A percentile compares a stretch with the other conserved stretches of the same genome.
Conservation (phyloP, 2,888 invertebrate species). For the Esperia sulphurella region DNA sequence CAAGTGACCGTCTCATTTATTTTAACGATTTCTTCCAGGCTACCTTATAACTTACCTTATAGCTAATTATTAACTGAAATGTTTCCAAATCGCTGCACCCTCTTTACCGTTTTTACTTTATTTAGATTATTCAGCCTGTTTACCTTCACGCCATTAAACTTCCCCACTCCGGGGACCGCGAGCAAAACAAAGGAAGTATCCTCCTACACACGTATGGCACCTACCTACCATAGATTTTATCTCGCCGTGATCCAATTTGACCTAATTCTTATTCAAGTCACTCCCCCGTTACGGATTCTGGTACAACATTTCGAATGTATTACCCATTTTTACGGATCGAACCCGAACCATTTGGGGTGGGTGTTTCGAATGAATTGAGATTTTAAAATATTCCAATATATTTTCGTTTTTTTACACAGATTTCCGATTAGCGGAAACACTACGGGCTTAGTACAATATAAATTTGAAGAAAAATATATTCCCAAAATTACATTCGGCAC, state of each 20-base stretch:
- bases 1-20: too few relatives aligned
- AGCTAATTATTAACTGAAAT: too few relatives aligned
- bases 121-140: not conserved
- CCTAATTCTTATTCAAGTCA: constrained; percentile 73
- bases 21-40: too few relatives aligned
- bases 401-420: not conserved
- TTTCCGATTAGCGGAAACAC: too few relatives aligned
- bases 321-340: constrained; percentile 48
- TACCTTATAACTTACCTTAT: too few relatives aligned
- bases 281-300: constrained; percentile 53
- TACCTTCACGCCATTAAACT: not conserved
- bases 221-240: constrained; percentile 49
- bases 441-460: too few relatives aligned
- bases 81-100: too few relatives aligned
- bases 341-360: constrained; percentile 26
- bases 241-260: constrained; percentile 63
- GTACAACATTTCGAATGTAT: constrained; percentile 66
- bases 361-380: constrained; percentile 16
- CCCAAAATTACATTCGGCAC: too few relatives aligned
- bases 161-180: not conserved
- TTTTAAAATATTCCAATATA: not conserved
- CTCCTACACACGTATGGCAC: constrained; percentile 7
- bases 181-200: not conserved
- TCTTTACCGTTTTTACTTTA: too few relatives aligned
- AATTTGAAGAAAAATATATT: too few relatives aligned